Evolutionary conservation across 2,888 invertebrate genomes (phyloP).

Genomic region (Campoplex capitator): DNA sequence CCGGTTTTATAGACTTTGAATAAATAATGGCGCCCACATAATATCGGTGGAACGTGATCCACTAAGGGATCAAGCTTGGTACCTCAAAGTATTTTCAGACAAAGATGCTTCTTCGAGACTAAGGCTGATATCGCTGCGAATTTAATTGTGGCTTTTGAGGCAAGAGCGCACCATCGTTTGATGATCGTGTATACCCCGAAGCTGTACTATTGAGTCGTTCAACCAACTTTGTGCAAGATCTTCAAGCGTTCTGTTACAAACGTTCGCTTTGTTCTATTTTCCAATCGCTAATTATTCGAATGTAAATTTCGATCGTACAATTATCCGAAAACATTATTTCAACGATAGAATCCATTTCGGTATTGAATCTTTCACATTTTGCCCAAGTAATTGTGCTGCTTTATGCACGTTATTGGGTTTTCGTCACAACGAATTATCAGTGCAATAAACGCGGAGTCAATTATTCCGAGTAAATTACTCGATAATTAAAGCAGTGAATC

Average conservation of each 20-base stretch:
- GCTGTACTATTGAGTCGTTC: conserved; percentile 16
- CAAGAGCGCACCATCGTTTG: conserved; percentile 30
- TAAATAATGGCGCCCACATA: conserved; percentile 77
- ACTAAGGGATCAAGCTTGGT: conserved; percentile 6
- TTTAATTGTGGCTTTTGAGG: conserved; percentile 30
- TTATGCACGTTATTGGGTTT: no score
- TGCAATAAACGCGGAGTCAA: background rate
- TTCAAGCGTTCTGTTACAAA: conserved; percentile 17
- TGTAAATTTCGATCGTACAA: background rate
- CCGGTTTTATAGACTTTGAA: conserved; percentile 45
- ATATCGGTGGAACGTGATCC: conserved; percentile 37
- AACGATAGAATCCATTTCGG: background rate
- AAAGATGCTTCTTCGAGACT: background rate
- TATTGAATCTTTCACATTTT: background rate
- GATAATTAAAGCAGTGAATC: background rate
- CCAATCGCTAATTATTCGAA: background rate
- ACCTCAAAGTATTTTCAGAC: conserved; percentile 26
- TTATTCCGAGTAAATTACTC: background rate
- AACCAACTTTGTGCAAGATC: conserved; percentile 41
- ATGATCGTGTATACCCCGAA: conserved; percentile 9
- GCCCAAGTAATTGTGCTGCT: background rate
- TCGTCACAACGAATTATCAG: no score
- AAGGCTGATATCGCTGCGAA: background rate
- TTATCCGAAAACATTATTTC: background rate
- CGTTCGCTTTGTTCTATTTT: conserved; percentile 46